Base-by-base conservation (phyloP, 2,888 invertebrate genomes). In the Platycheirus albimanus region DNA sequence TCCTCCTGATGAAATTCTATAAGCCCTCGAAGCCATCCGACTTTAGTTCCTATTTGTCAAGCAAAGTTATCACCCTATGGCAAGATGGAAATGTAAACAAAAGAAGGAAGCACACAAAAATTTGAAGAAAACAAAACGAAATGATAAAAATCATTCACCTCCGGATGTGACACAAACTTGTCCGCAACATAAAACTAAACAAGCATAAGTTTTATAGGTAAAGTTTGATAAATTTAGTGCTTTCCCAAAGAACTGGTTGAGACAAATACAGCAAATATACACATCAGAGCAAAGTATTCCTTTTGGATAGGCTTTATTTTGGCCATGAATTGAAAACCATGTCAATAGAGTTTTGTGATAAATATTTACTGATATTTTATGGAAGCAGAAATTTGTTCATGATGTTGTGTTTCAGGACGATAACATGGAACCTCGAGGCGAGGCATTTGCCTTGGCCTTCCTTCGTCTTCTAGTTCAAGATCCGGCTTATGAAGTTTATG, bases 11-110 rank as follows among this genome's bases (percentile, higher is more conserved):
- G 41, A 15, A 45, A 45, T 36, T 58, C 41, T 56, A 47, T 61
- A 15, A 67, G 11, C 63, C 66, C 45, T 47, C 15, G n/a, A 30
- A 30, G 52, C 30, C 66, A 75, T 75, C 43, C 58, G 15, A 58
- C 63, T 70, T 75, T 64, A 24, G 28, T 66, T 56, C 38, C 7
- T 30, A 75, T 75, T 74, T 79, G 41, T 41, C 47, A 56, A 56
- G 63, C 63, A 63, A 74, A 56, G 54, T 47, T 72, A 64, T 70
- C 66, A 41, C 71, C 24, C 36, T 13, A 20, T 33, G 47, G 69
- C 69, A 75, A 74, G 64, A 64, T 64, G 63, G 49, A 80, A 70
- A 56, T 20, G 38, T 64, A 74, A 72, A 80, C 69, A 79, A 52
- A 38, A 47, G 67, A 66, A 58, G 41, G 13, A 38, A 56, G 30